Base-by-base conservation (phyloP, 2,797 vertebrate genomes). In the Vultur gryphus region DNA sequence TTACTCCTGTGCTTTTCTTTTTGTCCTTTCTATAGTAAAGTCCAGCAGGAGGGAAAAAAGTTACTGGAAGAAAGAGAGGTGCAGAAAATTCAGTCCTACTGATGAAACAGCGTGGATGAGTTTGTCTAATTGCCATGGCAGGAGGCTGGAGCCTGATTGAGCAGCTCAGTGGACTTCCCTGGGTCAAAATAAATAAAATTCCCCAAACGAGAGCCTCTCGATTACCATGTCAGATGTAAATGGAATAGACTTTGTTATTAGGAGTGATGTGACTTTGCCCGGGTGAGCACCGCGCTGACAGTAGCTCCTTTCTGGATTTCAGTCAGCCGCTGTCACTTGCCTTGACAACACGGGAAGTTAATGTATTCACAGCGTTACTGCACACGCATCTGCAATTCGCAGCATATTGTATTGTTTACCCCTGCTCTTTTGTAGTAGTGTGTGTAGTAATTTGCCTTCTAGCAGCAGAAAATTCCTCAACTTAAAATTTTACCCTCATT, bases 281-380 rank as follows among this genome's bases (percentile, higher is more conserved):
- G 6, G 94, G 96, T 64, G 69, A 96, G 96, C 39, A 31, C 92
- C 5, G 73, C 10, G 29, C 97, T 97, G 97, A 97, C 98, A 98
- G 98, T 83, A 78, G 96, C 96, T 97, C 94, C 97, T 97, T 95
- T 97, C 97, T 97, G 97, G 96, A 93, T 97, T 95, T 98, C 97
- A 98, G 95, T 97, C 97, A 97, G 97, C 95, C 6, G 85, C 97
- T 98, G 98, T 98, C 98, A 98, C 97, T 98, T 87, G 96, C 97
- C 95, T 95, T 97, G 97, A 98, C 98, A 98, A 98, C 92, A 78
- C 12, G 49, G 90, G 84, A 82, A 97, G 97, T 96, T 98, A 98
- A 98, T 97, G 88, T 97, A 98, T 98, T 97, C 98, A 97, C 90
- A 54, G 96, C 97, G 17, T 96, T 97, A 95, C 97, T 82, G 94